These are phyloP conservation scores for Diarsia rubi DNA, from an alignment of 2,888 invertebrate species.

Conservation along the genomic window DNA sequence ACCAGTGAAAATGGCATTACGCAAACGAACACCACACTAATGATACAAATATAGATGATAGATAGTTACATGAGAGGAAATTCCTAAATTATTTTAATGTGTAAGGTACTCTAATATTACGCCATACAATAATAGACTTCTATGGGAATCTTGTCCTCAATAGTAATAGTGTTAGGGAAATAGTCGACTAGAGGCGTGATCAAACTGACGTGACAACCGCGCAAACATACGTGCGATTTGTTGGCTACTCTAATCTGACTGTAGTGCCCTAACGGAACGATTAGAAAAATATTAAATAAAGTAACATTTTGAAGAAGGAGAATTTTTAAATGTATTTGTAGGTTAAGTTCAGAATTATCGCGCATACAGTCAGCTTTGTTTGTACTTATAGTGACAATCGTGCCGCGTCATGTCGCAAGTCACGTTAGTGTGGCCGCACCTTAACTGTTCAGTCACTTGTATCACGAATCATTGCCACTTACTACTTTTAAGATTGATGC, in stretches of 20 bases:
- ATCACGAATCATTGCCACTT: conserved; percentile 79
- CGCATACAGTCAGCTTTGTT: conserved; percentile 53
- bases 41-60: conserved; percentile 85
- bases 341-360: conserved; percentile 26
- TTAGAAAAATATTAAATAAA: conserved; percentile 29
- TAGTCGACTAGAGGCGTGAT: conserved; percentile 62
- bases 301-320: conserved; percentile 33
- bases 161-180: conserved; percentile 77
- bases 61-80: conserved; percentile 80
- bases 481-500: conserved; percentile 79
- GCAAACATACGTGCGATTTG: conserved; percentile 5
- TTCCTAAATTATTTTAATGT: conserved; percentile 83
- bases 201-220: conserved; percentile 40
- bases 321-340: conserved; percentile 42
- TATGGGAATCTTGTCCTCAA: conserved; percentile 75
- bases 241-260: conserved; percentile 37
- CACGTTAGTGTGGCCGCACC: conserved; percentile 51
- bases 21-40: conserved; percentile 90
- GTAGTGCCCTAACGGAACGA: conserved; percentile 34
- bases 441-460: conserved; percentile 70
- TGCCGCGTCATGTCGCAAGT: background rate
- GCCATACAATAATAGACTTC: conserved; percentile 87
- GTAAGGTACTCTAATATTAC: conserved; percentile 71
- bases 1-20: conserved; percentile 86
- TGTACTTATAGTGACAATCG: conserved; percentile 18